phyloP scores from a whole-genome alignment of 1,140 invertebrate species.

The Trichomalopsis sarcophagae region DNA sequence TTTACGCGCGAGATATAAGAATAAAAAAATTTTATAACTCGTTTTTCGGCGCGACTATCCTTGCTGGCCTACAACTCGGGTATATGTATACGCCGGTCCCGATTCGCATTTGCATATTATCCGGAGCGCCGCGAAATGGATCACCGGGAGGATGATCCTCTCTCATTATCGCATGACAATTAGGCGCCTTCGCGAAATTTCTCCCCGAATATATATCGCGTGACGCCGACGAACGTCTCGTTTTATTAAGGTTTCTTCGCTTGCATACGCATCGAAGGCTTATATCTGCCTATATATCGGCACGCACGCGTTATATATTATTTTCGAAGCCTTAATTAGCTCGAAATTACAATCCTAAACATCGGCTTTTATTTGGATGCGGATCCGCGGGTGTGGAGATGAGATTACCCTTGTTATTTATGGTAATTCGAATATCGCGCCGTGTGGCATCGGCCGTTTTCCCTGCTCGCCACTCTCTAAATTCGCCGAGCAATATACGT shows the following conservation, averaged over 20 bases:
- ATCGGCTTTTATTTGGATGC: slow-evolving; percentile 34
- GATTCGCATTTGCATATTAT: slow-evolving; percentile 49
- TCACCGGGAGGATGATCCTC: slow-evolving; percentile 25
- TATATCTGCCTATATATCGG: neutral
- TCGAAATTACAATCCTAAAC: slow-evolving; percentile 44
- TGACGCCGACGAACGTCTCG: slow-evolving; percentile 17
- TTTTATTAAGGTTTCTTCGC: slow-evolving; percentile 42
- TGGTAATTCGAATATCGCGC: neutral
- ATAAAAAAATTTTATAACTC: neutral
- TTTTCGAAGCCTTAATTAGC: slow-evolving; percentile 39
- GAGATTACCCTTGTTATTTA: slow-evolving; percentile 15
- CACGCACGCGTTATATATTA: neutral
- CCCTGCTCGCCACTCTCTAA: neutral
- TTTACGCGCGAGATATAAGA: neutral
- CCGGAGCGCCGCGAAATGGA: slow-evolving; percentile 35
- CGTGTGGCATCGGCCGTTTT: neutral
- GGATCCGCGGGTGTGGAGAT: neutral
- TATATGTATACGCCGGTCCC: neutral
- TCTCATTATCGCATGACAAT: slow-evolving; percentile 50
- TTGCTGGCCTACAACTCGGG: slow-evolving; percentile 15
- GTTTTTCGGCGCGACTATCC: slow-evolving; percentile 39
- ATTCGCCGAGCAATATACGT: neutral
- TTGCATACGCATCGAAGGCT: neutral
- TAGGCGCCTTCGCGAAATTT: slow-evolving; percentile 39
- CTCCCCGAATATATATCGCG: slow-evolving; percentile 36